phyloP scores from a whole-genome alignment of 2,797 vertebrate genomes.

The Bradypodion pumilum region DNA sequence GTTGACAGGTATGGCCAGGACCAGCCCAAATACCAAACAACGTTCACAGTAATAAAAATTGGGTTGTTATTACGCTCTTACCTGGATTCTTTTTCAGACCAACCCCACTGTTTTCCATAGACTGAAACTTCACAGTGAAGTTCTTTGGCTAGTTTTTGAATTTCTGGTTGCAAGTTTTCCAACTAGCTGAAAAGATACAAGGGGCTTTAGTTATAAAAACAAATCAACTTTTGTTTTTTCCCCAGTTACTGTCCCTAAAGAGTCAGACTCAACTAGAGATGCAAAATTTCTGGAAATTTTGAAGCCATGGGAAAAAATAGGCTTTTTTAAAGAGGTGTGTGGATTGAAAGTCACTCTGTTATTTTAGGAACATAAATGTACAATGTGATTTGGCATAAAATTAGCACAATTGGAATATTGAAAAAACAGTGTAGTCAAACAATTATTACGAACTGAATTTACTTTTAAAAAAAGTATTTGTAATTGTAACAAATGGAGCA shows the following conservation, averaged over 20 bases:
- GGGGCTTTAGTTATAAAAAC: conserved; percentile 40
- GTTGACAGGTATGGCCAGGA: background rate
- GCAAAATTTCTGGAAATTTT: no score
- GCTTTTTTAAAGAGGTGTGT: no score
- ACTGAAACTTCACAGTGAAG: conserved; percentile 86
- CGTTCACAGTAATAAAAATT: background rate
- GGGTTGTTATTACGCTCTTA: conserved; percentile 52
- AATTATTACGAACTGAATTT: no score
- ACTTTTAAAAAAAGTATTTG: no score
- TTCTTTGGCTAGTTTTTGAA: conserved; percentile 79
- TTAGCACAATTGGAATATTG: no score
- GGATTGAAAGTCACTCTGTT: no score
- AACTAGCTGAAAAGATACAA: conserved; percentile 82
- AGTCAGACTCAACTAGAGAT: no score
- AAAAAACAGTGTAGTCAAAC: no score
- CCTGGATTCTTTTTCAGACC: conserved; percentile 88
- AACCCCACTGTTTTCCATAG: conserved; percentile 79
- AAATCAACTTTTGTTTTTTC: background rate
- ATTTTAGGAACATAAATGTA: no score
- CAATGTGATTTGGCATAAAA: no score
- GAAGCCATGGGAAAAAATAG: no score
- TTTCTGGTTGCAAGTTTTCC: conserved; percentile 89
- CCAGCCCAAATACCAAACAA: background rate
- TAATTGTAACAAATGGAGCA: no score
- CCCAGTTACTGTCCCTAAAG: background rate